These are phyloP conservation scores for Ceratina japonica DNA, from an alignment of 1,140 invertebrate species.

Conservation along the genomic window DNA sequence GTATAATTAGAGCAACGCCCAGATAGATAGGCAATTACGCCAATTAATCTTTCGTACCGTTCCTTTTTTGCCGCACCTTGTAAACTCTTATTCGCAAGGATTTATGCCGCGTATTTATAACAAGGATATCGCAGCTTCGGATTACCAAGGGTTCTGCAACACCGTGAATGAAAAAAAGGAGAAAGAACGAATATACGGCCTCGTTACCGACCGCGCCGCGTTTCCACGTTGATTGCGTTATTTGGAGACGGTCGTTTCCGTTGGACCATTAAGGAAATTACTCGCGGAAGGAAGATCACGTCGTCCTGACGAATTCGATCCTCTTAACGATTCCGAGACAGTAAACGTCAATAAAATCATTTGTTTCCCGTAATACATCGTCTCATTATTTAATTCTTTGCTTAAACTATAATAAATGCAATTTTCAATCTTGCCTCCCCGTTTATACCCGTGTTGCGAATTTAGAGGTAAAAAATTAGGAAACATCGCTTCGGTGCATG, in stretches of 20 bases:
- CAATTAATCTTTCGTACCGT: neutral
- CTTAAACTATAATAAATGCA: neutral
- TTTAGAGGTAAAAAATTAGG: neutral
- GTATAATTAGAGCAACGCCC: neutral
- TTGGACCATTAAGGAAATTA: constrained; percentile 40
- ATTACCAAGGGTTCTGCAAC: constrained; percentile 21
- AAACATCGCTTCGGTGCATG: constrained; percentile 3
- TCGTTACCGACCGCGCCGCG: constrained; percentile 15
- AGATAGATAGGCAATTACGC: neutral
- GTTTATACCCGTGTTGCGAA: too few species aligned
- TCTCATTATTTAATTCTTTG: too few species aligned
- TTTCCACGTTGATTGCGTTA: constrained; percentile 32
- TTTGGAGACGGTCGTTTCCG: constrained; percentile 26
- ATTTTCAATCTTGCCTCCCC: neutral
- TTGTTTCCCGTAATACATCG: too few species aligned
- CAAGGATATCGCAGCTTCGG: constrained; percentile 30
- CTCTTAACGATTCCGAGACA: neutral
- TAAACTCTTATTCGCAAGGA: constrained; percentile 25
- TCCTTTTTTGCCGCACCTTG: neutral
- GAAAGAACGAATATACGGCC: constrained; percentile 16
- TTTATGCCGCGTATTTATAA: constrained; percentile 24
- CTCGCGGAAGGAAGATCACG: neutral
- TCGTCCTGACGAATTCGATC: neutral
- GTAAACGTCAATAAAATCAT: neutral
- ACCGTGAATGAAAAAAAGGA: neutral